A percentile compares a stretch with the other conserved stretches of the same genome.
Evolutionary conservation across 2,113 vertebrate species (phyloP).

Genomic region (Perognathus longimembris): DNA sequence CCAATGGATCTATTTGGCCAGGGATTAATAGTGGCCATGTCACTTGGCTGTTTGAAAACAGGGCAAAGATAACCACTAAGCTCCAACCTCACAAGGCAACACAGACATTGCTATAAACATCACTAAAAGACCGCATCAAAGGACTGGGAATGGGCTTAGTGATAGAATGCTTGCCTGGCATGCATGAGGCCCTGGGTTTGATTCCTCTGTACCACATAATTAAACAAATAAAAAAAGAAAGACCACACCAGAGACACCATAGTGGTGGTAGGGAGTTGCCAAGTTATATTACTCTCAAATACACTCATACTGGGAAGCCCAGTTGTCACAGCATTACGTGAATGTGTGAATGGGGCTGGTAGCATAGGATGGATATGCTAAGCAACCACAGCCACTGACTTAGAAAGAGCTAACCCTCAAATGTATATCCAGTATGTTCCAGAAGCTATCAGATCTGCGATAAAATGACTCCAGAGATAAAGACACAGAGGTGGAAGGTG

Average conservation of each 20-base stretch:
- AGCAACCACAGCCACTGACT: neutral
- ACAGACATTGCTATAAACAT: neutral
- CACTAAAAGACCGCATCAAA: neutral
- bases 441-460: too few species aligned
- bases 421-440: rapidly evolving
- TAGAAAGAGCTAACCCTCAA: neutral
- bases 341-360: neutral
- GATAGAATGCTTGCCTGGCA: too few species aligned
- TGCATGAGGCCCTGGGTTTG: too few species aligned
- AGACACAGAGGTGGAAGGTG: neutral
- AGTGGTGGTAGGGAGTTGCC: too few species aligned
- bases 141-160: too few species aligned
- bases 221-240: too few species aligned
- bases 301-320: too few species aligned
- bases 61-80: neutral
- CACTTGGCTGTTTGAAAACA: neutral
- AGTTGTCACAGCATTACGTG: rapidly evolving
- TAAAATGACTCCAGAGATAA: neutral
- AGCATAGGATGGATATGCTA: neutral
- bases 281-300: neutral
- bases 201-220: too few species aligned
- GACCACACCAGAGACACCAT: neutral
- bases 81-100: rapidly evolving
- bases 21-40: neutral
- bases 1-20: neutral